Evolutionary conservation across 37 sponge, comb jelly and placozoan species (phyloP), one percentile per base, ranked within the genome.

Genomic region (Halichondria panicea): DNA sequence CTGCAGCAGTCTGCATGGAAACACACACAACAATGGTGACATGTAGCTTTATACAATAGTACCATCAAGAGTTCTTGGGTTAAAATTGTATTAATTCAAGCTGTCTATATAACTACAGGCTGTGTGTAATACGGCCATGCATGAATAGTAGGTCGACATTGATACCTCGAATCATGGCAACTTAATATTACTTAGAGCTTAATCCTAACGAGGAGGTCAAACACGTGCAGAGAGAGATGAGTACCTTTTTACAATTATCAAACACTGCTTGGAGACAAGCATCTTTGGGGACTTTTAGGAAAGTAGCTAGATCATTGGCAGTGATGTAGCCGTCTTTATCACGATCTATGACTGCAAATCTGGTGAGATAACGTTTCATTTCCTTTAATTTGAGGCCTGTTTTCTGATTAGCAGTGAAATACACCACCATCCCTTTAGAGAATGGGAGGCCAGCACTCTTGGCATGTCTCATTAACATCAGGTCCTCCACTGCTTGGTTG

Each of bases 321-420:
- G 50, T 52, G 42, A 80, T 68, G 44, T 55, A 58, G 43, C 87
- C 87, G 74, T 79, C 71, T 36, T 68, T 80, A 37, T 79, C 65
- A 8, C 50, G 37, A 44, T 86, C 75, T 11, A 79, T 79, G 39
- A 22, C 59, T 4, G 75, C 52, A 44, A 86, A 86, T 43, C 69
- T 66, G 8, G 30, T 35, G 62, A 86, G 48, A 12, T 25, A 68
- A 19, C 80, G 4, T 63, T 68, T 74, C 34, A 79, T 36, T 15
- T 79, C 60, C 3, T 28, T 18, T 4, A 64, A 46, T 11, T 63
- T 12, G 41, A 75, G n/a, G 21, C 74, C 44, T 3, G 50, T 33
- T 3, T 63, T 55, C 22, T 54, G 38, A n/a, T 60, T 30, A 1
- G 54, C 64, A 9, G 33, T 70, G 34, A n/a, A 34, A 57, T 55